Evolutionary conservation across 2,888 invertebrate genomes (phyloP).

Genomic region (Flexamia atlantica): DNA sequence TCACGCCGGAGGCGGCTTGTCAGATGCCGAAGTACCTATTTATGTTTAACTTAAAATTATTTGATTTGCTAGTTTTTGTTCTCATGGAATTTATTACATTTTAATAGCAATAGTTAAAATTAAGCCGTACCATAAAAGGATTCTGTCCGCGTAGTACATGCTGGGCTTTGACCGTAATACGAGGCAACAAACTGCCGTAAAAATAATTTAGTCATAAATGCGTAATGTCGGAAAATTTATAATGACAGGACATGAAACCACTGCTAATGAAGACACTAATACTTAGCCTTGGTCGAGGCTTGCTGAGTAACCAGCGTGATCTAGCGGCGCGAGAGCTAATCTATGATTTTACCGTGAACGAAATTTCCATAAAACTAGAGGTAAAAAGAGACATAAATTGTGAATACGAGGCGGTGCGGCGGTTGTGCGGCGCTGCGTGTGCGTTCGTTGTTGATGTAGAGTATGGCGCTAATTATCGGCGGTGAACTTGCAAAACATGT

Average conservation of each 20-base stretch:
- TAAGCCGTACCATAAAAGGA: no score
- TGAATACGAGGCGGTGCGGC: neutral
- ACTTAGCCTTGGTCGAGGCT: neutral
- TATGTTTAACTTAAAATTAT: no score
- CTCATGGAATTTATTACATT: no score
- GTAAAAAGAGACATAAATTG: neutral
- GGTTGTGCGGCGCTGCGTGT: neutral
- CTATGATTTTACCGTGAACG: neutral
- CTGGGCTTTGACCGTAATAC: no score
- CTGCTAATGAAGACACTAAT: slow-evolving; percentile 25
- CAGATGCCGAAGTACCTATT: no score
- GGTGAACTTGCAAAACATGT: no score
- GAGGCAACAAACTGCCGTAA: no score
- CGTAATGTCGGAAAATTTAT: neutral
- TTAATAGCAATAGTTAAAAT: no score
- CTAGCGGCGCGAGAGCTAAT: neutral
- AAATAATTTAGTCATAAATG: neutral
- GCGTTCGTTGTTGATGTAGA: neutral
- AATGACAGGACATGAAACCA: neutral
- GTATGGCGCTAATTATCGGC: no score
- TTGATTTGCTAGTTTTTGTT: no score
- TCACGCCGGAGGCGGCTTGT: no score
- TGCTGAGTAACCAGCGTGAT: neutral
- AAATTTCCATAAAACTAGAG: slow-evolving; percentile 12
- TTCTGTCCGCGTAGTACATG: no score